Conservation (phyloP, 2,888 invertebrate species). For the Andrena trimmerana region DNA sequence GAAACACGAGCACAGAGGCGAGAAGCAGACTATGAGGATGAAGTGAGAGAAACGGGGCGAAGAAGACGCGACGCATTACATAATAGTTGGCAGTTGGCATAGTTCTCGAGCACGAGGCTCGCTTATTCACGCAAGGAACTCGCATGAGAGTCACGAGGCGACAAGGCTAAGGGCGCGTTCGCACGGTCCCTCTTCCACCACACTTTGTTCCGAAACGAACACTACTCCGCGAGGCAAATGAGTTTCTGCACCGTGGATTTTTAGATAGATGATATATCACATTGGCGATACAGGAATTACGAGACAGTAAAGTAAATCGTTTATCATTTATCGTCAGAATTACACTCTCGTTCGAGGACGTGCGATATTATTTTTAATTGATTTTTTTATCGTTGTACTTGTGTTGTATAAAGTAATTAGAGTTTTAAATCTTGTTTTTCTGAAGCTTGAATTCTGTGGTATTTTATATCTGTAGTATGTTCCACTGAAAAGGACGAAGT, state of each 20-base stretch:
- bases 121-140: conserved; percentile 71
- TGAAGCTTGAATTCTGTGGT: no score
- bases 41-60: conserved; percentile 40
- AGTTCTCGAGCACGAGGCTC: conserved; percentile 70
- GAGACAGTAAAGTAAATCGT: no score
- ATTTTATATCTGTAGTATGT: no score
- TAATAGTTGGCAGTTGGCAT: conserved; percentile 78
- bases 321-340: no score
- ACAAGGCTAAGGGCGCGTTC: conserved; percentile 68
- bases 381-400: no score
- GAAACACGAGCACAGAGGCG: conserved; percentile 40
- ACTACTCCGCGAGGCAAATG: conserved; percentile 16
- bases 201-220: background rate
- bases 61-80: conserved; percentile 71
- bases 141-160: conserved; percentile 51
- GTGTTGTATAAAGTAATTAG: no score
- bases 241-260: conserved; percentile 16
- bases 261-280: background rate
- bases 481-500: no score
- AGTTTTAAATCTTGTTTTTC: no score
- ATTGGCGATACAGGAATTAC: background rate
- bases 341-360: no score
- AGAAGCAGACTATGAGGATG: conserved; percentile 38
- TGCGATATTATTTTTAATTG: no score
- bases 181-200: conserved; percentile 37